Percentiles rank a stretch among this genome's conserved stretches.
phyloP scores from a whole-genome alignment of 2,888 invertebrate species.

The Acleris sparsana region DNA sequence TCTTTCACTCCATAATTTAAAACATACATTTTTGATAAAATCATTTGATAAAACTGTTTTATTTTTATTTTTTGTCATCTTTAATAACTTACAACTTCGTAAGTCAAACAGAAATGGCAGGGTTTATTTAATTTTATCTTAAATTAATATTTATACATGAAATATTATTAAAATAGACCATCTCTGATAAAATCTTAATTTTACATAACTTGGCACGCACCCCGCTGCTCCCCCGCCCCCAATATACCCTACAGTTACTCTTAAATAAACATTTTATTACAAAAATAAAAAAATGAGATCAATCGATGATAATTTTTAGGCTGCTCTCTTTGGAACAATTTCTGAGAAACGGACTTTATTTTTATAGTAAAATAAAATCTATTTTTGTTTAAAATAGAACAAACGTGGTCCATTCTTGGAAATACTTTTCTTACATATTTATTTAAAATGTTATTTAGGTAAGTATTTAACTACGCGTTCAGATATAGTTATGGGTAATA shows the following conservation, averaged over 20 bases:
- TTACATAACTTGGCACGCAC: slow-evolving; percentile 74
- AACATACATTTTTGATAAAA: slow-evolving; percentile 33
- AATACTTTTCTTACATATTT: slow-evolving; percentile 37
- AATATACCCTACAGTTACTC: slow-evolving; percentile 55
- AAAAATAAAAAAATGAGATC: slow-evolving; percentile 81
- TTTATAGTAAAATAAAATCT: slow-evolving; percentile 45
- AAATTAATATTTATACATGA: slow-evolving; percentile 63
- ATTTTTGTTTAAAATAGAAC: slow-evolving; percentile 46
- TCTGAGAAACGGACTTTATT: slow-evolving; percentile 60
- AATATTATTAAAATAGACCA: slow-evolving; percentile 66
- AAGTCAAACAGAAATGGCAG: slow-evolving; percentile 50
- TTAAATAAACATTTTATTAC: slow-evolving; percentile 78
- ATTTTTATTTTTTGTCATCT: slow-evolving; percentile 28
- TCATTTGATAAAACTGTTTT: slow-evolving; percentile 41
- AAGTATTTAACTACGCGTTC: slow-evolving; percentile 37
- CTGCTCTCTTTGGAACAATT: slow-evolving; percentile 83
- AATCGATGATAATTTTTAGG: slow-evolving; percentile 82
- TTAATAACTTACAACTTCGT: slow-evolving; percentile 36
- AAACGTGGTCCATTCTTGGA: slow-evolving; percentile 59
- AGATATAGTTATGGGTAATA: slow-evolving; percentile 48
- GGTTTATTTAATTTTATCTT: slow-evolving; percentile 47
- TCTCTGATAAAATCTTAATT: slow-evolving; percentile 66
- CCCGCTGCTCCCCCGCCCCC: slow-evolving; percentile 46
- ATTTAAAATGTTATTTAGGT: slow-evolving; percentile 39
- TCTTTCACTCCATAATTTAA: slow-evolving; percentile 29